These are phyloP conservation scores for Phymastichus coffea DNA, from an alignment of 1,140 invertebrate genomes.

Conservation along the genomic window DNA sequence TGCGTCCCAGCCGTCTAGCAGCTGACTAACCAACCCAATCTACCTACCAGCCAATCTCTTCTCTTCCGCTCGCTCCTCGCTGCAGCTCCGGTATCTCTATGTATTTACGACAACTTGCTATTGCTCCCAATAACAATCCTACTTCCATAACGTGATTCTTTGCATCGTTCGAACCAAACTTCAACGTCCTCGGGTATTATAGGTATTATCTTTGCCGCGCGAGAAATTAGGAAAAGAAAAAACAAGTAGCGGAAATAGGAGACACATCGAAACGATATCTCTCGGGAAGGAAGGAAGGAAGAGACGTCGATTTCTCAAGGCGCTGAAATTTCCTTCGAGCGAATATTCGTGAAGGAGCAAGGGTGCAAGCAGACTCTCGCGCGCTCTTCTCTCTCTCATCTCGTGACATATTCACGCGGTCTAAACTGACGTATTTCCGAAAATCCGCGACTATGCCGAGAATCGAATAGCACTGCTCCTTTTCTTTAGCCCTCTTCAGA, in stretches of 20 bases:
- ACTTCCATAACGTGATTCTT: background rate
- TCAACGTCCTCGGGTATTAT: too few species aligned
- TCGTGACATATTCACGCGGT: conserved; percentile 18
- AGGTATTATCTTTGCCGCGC: too few species aligned
- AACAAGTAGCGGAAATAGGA: background rate
- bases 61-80: too few species aligned
- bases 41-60: too few species aligned
- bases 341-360: background rate
- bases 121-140: too few species aligned
- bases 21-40: conserved; percentile 35
- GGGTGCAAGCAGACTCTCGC: background rate
- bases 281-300: background rate
- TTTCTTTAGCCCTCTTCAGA: too few species aligned
- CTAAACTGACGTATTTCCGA: conserved; percentile 22
- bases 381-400: background rate
- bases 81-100: too few species aligned
- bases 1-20: conserved; percentile 32
- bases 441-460: conserved; percentile 14
- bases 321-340: conserved; percentile 7
- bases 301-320: conserved; percentile 16
- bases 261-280: background rate
- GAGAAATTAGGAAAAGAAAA: conserved; percentile 11
- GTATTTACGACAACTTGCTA: too few species aligned
- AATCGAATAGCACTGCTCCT: conserved; percentile 13
- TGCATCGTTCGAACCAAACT: background rate